These are phyloP conservation scores for Elysia crispata DNA, from an alignment of 2,888 invertebrate genomes.

Conservation along the genomic window DNA sequence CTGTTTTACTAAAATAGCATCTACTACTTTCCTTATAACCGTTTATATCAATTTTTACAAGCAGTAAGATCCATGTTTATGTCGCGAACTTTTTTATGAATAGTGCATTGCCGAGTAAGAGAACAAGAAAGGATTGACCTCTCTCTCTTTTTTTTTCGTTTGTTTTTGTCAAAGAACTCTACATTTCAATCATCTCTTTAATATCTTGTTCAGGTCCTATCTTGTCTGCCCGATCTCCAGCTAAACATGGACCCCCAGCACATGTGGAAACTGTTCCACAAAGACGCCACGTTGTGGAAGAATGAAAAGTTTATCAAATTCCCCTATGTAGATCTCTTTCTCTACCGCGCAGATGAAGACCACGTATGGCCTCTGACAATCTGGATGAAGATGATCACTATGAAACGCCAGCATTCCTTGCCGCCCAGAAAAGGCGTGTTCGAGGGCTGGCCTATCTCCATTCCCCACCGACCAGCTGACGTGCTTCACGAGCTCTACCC, in stretches of 20 bases:
- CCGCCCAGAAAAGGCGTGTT: constrained; percentile 39
- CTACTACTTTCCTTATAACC: no score
- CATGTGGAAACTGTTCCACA: constrained; percentile 52
- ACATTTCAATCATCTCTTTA: no score
- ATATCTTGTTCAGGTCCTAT: constrained; percentile 35
- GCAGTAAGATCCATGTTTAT: no score
- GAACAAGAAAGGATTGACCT: no score
- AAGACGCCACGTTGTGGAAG: constrained; percentile 47
- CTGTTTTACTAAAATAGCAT: no score
- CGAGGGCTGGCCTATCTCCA: constrained; percentile 40
- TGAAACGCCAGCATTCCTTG: constrained; percentile 14
- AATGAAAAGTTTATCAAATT: constrained; percentile 47
- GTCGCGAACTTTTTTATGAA: no score
- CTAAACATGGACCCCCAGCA: constrained; percentile 48
- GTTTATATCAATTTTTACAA: no score
- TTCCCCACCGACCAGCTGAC: constrained; percentile 31
- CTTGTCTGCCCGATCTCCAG: constrained; percentile 48
- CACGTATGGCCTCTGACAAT: constrained; percentile 53
- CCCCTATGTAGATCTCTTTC: constrained; percentile 50
- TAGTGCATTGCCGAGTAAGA: no score
- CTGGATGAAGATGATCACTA: constrained; percentile 50
- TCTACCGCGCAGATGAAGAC: constrained; percentile 42
- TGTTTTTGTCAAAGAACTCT: no score
- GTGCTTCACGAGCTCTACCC: constrained; percentile 36
- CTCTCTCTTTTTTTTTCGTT: no score